Conservation (phyloP, 2,113 vertebrate genomes). For the Petrocephalus zakoni region DNA sequence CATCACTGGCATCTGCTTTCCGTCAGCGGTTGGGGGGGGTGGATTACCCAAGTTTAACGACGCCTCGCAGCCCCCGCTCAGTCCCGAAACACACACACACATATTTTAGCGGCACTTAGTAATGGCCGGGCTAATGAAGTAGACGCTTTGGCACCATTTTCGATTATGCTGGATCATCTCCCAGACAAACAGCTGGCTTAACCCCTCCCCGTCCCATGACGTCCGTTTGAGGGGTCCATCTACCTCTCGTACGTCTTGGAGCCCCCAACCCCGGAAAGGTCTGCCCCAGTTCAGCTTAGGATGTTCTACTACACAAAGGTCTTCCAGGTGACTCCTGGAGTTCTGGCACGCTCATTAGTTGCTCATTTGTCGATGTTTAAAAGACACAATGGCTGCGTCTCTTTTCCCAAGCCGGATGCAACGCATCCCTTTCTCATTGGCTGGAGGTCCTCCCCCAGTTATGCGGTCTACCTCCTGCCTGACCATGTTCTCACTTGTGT, state of each 20-base stretch:
- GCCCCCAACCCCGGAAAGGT: background rate
- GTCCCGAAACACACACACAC: slow-evolving; percentile 13
- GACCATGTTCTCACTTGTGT: background rate
- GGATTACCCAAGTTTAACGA: background rate
- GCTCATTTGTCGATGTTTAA: background rate
- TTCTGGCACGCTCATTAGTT: background rate
- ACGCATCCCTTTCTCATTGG: background rate
- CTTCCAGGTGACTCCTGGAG: slow-evolving; percentile 5
- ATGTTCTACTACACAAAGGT: background rate
- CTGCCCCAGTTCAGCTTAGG: background rate
- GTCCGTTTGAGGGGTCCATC: background rate
- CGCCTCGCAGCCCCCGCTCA: slow-evolving; percentile 20
- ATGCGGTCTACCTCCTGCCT: background rate
- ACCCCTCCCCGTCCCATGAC: background rate
- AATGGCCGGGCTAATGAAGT: slow-evolving; percentile 21
- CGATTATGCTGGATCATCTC: slow-evolving; percentile 22
- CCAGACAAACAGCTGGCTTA: slow-evolving; percentile 2
- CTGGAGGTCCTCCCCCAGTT: background rate
- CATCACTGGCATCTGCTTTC: slow-evolving; percentile 45
- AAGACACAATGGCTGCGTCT: background rate
- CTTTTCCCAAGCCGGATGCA: background rate
- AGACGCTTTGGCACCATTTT: slow-evolving; percentile 20
- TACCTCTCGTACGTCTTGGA: background rate
- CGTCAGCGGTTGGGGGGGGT: slow-evolving; percentile 31
- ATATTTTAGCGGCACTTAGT: slow-evolving; percentile 17